These are phyloP conservation scores for Rhodophaea formosa DNA, from an alignment of 2,888 invertebrate species.

Conservation along the genomic window DNA sequence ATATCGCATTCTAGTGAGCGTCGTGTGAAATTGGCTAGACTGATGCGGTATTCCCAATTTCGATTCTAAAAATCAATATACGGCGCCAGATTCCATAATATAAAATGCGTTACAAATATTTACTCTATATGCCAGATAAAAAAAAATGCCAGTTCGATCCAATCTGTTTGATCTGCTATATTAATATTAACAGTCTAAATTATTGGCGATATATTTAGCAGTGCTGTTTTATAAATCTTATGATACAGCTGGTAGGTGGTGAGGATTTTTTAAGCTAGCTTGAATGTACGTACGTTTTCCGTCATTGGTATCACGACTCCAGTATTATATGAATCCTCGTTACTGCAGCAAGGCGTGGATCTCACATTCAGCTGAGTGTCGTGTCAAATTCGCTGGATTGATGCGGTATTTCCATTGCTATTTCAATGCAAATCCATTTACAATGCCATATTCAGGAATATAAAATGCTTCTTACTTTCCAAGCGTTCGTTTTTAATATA, in stretches of 20 bases:
- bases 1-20: conserved; percentile 44
- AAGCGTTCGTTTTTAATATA: conserved; percentile 5
- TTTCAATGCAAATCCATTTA: conserved; percentile 54
- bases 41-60: conserved; percentile 67
- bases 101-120: conserved; percentile 20
- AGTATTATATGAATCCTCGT: conserved; percentile 10
- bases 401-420: conserved; percentile 67
- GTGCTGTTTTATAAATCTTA: no score
- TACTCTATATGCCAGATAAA: no score
- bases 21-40: conserved; percentile 56
- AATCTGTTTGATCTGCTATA: no score
- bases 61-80: no score
- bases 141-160: no score
- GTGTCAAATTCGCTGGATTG: conserved; percentile 60
- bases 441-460: conserved; percentile 24
- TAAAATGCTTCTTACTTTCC: conserved; percentile 16
- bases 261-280: no score
- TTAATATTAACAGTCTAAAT: no score
- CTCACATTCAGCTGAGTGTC: conserved; percentile 45
- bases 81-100: conserved; percentile 25
- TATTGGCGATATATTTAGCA: no score
- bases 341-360: conserved; percentile 25
- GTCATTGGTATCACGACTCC: not conserved
- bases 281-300: not conserved
- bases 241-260: no score